These are phyloP conservation scores for Lophotis ruficrista DNA, from an alignment of 2,113 vertebrate genomes.

Conservation along the genomic window DNA sequence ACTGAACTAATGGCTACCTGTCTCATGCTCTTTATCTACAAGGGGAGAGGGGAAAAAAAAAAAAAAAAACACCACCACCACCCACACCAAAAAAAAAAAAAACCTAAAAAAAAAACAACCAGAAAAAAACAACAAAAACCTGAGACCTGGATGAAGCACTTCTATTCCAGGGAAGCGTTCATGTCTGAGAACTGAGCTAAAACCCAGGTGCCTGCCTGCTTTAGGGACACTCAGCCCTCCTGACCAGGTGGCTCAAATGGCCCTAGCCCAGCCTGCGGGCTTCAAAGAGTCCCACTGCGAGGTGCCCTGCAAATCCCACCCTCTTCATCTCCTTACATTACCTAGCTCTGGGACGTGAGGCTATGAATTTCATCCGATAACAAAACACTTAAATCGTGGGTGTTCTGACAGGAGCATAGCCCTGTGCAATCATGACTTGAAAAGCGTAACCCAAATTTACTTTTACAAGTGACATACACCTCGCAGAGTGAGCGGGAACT, in stretches of 20 bases:
- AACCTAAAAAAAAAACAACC: neutral
- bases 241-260: fast-evolving
- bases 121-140: neutral
- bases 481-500: neutral
- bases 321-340: neutral
- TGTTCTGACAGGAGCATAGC: neutral
- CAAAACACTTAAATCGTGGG: neutral
- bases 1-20: neutral
- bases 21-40: neutral
- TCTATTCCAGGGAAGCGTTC: neutral
- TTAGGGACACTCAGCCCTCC: slow-evolving; percentile 38
- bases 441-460: neutral
- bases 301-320: neutral
- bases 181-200: neutral
- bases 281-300: neutral
- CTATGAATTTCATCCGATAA: neutral
- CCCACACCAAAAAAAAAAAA: no score
- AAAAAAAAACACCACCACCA: no score
- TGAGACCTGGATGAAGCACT: neutral
- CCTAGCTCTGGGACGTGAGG: neutral
- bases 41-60: neutral
- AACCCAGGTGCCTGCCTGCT: neutral
- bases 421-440: neutral
- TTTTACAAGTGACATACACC: neutral
- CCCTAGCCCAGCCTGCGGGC: neutral